Evolutionary conservation across 2,888 invertebrate species (phyloP).

Genomic region (Acrobasis repandana): DNA sequence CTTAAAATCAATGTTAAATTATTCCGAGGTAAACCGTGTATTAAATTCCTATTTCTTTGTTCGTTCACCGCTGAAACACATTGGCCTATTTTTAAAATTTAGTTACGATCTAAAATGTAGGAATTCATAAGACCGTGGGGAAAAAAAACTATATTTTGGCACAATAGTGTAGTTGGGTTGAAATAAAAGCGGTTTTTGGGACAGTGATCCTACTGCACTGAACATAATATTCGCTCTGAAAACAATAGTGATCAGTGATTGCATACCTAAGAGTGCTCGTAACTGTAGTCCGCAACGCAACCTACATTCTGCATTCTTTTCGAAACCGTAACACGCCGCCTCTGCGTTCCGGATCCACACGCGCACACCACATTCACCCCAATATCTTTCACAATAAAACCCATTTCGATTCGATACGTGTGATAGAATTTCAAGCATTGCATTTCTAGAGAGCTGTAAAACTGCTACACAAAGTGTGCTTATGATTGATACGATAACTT

Average conservation of each 20-base stretch:
- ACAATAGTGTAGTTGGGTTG: no score
- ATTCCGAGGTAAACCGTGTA: slow-evolving; percentile 28
- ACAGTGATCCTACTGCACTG: slow-evolving; percentile 36
- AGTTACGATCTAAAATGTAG: no score
- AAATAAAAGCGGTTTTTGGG: no score
- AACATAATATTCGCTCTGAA: slow-evolving; percentile 54
- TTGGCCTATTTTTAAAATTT: slow-evolving; percentile 21
- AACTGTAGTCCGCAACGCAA: slow-evolving; percentile 79
- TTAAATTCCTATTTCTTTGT: slow-evolving; percentile 20
- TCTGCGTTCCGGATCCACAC: slow-evolving; percentile 77
- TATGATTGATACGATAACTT: slow-evolving; percentile 60
- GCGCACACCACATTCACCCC: slow-evolving; percentile 69
- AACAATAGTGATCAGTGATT: slow-evolving; percentile 68
- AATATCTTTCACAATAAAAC: slow-evolving; percentile 66
- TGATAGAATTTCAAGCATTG: slow-evolving; percentile 62
- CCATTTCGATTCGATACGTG: slow-evolving; percentile 57
- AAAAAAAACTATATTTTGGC: no score
- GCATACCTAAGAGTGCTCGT: slow-evolving; percentile 71
- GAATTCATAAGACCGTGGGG: no score
- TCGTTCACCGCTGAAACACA: slow-evolving; percentile 16
- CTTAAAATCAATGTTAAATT: slow-evolving; percentile 26
- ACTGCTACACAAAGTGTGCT: slow-evolving; percentile 51
- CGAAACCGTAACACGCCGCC: slow-evolving; percentile 81
- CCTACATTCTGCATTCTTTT: slow-evolving; percentile 83
- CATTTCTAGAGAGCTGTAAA: slow-evolving; percentile 76